Percentiles rank a stretch among this genome's conserved stretches.
phyloP scores from a whole-genome alignment of 2,797 vertebrate species.

The Clamator glandarius region DNA sequence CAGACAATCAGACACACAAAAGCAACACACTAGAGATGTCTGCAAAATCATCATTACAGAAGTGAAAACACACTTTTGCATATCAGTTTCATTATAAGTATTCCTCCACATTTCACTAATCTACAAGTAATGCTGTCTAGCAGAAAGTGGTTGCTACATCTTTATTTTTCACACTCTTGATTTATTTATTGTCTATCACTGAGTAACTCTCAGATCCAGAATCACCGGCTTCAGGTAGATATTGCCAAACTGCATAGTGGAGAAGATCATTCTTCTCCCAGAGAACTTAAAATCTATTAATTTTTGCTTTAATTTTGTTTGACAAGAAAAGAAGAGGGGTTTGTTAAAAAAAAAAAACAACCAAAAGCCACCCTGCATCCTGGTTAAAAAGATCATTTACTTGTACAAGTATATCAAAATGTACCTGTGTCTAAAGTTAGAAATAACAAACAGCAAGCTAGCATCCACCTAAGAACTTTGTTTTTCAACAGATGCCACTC shows the following conservation, averaged over 20 bases:
- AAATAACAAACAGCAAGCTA: not conserved
- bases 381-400: not conserved
- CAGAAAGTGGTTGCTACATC: not conserved
- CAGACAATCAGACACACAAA: not conserved
- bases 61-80: not conserved
- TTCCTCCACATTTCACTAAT: not conserved
- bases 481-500: not conserved
- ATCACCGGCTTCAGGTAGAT: not conserved
- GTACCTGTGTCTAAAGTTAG: not conserved
- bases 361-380: no score
- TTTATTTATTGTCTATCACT: not conserved
- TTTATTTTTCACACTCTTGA: not conserved
- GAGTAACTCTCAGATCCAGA: not conserved
- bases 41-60: not conserved
- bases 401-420: not conserved
- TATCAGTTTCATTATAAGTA: not conserved
- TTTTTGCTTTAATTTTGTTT: not conserved
- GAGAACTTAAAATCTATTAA: not conserved
- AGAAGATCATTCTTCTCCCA: not conserved
- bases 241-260: not conserved
- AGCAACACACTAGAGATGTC: not conserved
- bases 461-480: not conserved
- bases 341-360: not conserved
- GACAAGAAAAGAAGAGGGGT: not conserved
- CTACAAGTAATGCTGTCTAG: not conserved